Percentiles rank a stretch among this genome's conserved stretches.
phyloP scores from a whole-genome alignment of 1,140 invertebrate genomes.

The Brachionus plicatilis region DNA sequence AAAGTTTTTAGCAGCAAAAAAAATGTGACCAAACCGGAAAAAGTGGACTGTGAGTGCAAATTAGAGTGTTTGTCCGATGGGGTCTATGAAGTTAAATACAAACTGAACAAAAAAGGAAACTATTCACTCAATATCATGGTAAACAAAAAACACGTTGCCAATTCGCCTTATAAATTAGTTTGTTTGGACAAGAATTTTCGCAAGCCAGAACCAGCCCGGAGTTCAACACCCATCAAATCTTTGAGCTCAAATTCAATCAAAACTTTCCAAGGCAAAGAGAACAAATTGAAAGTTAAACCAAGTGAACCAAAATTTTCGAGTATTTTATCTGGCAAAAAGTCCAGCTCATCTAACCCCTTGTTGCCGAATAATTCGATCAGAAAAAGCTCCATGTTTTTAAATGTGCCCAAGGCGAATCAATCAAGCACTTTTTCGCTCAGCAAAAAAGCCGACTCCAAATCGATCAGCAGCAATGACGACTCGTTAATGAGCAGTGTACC shows the following conservation, averaged over 20 bases:
- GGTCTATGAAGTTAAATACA: slow-evolving; percentile 20
- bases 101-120: slow-evolving; percentile 38
- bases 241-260: background rate
- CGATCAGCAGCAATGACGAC: background rate
- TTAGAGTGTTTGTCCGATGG: slow-evolving; percentile 11
- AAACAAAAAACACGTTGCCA: slow-evolving; percentile 21
- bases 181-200: background rate
- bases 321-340: background rate
- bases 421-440: background rate
- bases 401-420: background rate
- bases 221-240: background rate
- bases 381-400: background rate
- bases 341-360: background rate
- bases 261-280: background rate
- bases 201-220: background rate
- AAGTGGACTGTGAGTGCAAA: slow-evolving; percentile 26
- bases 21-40: background rate
- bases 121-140: slow-evolving; percentile 11
- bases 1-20: background rate
- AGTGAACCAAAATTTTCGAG: background rate
- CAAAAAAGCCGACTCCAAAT: background rate
- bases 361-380: background rate
- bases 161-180: slow-evolving; percentile 28
- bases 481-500: background rate
- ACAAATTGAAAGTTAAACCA: background rate